phyloP scores from a whole-genome alignment of 2,888 invertebrate species.

The Myathropa florea region DNA sequence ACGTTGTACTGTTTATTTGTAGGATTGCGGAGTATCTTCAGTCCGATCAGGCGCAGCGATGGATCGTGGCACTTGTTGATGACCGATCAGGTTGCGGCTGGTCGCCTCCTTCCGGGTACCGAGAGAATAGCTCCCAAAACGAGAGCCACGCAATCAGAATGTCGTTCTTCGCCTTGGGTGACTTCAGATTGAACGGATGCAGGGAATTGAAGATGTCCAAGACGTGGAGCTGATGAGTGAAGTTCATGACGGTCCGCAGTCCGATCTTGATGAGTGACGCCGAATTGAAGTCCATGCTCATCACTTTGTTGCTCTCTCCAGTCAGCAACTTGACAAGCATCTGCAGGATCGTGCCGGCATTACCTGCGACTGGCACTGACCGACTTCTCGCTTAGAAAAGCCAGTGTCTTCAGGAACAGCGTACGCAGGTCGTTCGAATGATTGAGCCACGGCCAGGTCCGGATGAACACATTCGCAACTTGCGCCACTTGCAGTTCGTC shows the following conservation, averaged over 20 bases:
- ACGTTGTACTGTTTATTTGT: conserved; percentile 74
- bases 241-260: conserved; percentile 77
- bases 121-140: conserved; percentile 79
- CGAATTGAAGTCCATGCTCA: conserved; percentile 68
- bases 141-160: conserved; percentile 76
- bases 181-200: conserved; percentile 74
- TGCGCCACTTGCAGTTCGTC: conserved; percentile 73
- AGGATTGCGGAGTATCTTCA: conserved; percentile 78
- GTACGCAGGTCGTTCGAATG: conserved; percentile 76
- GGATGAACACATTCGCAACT: conserved; percentile 73
- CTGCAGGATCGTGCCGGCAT: conserved; percentile 76
- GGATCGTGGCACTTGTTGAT: conserved; percentile 72
- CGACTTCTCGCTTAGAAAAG: conserved; percentile 77
- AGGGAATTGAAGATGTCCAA: conserved; percentile 77
- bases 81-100: conserved; percentile 74
- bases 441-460: conserved; percentile 78
- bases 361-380: conserved; percentile 73
- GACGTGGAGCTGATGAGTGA: conserved; percentile 76
- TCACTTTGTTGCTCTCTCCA: conserved; percentile 76
- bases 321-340: conserved; percentile 75
- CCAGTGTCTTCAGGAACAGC: conserved; percentile 74
- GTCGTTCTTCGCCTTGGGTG: conserved; percentile 74
- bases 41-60: conserved; percentile 73
- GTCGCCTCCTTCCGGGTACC: conserved; percentile 77
- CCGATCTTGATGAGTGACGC: conserved; percentile 73